A percentile compares a stretch with the other conserved stretches of the same genome.
phyloP scores from a whole-genome alignment of 1,140 invertebrate genomes.

The Anadara kagoshimensis region DNA sequence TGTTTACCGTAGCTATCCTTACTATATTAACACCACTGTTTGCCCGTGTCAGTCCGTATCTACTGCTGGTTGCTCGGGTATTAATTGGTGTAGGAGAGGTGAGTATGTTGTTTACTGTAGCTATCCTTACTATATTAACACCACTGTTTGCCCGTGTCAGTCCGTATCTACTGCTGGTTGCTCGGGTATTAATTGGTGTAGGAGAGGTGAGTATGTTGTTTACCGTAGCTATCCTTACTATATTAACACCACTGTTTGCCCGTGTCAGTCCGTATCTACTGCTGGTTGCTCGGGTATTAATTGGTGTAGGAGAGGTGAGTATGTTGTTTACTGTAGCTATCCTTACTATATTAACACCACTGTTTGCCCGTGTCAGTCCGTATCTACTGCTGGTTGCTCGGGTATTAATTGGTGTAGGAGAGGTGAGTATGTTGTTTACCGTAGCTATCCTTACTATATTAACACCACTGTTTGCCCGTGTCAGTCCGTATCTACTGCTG shows the following conservation, averaged over 20 bases:
- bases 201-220: constrained; percentile 76
- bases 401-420: constrained; percentile 72
- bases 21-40: constrained; percentile 88
- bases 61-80: constrained; percentile 70
- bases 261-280: constrained; percentile 75
- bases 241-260: constrained; percentile 87
- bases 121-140: constrained; percentile 87
- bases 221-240: constrained; percentile 85
- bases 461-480: constrained; percentile 85
- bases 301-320: constrained; percentile 73
- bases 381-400: constrained; percentile 70
- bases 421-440: constrained; percentile 77
- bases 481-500: constrained; percentile 68
- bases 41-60: constrained; percentile 77
- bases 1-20: constrained; percentile 86
- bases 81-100: constrained; percentile 73
- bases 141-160: constrained; percentile 82
- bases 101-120: constrained; percentile 80
- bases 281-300: constrained; percentile 69
- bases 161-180: constrained; percentile 68
- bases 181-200: constrained; percentile 73
- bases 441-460: constrained; percentile 89
- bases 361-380: constrained; percentile 79
- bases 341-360: constrained; percentile 88
- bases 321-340: constrained; percentile 83